A percentile compares a stretch with the other conserved stretches of the same genome.
phyloP scores from a whole-genome alignment of 2,888 invertebrate genomes.

The Orthosia gracilis region DNA sequence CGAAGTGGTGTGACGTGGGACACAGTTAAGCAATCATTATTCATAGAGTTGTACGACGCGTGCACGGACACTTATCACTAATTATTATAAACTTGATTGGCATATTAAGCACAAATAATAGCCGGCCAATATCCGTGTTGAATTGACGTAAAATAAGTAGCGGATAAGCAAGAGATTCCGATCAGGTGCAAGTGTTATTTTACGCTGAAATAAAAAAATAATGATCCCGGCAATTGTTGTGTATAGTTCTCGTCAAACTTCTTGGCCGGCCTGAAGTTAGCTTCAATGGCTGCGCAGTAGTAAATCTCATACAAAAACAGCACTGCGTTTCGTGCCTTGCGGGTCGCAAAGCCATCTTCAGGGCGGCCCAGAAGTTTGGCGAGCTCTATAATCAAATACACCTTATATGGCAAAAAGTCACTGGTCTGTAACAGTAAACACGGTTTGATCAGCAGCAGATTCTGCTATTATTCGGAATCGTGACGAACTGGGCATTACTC shows the following conservation, averaged over 20 bases:
- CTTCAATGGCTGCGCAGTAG: too few relatives aligned
- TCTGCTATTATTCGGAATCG: background rate
- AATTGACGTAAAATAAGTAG: conserved; percentile 31
- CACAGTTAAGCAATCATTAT: conserved; percentile 18
- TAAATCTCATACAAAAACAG: too few relatives aligned
- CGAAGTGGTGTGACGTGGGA: conserved; percentile 19
- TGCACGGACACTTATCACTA: conserved; percentile 39
- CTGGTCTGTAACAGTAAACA: background rate
- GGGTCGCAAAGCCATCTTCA: too few relatives aligned
- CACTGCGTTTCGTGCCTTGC: too few relatives aligned
- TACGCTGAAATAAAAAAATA: background rate
- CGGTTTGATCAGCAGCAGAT: background rate
- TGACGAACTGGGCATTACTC: background rate
- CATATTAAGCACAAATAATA: conserved; percentile 34
- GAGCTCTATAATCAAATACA: background rate
- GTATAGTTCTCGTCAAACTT: background rate
- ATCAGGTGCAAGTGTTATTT: background rate
- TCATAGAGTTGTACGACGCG: conserved; percentile 18
- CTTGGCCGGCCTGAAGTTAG: too few relatives aligned
- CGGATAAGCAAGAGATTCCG: background rate
- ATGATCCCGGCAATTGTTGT: background rate
- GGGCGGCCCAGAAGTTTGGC: too few relatives aligned
- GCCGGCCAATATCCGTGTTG: conserved; percentile 27
- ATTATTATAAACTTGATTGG: conserved; percentile 28
- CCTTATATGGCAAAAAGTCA: background rate